Evolutionary conservation across 1,140 invertebrate species (phyloP).

Genomic region (Yoshiicerus persimilis): DNA sequence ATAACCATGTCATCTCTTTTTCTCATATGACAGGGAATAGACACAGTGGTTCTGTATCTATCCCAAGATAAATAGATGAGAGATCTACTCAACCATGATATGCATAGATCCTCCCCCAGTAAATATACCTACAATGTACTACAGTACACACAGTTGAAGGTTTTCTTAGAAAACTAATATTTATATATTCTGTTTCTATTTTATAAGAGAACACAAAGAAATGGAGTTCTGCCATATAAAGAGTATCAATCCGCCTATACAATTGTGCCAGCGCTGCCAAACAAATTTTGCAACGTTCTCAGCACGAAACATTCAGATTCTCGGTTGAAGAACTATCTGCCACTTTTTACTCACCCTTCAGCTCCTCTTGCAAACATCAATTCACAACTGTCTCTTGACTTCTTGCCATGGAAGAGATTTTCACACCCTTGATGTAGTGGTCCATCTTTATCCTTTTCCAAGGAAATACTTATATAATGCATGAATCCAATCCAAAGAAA

Average conservation of each 20-base stretch:
- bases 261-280: neutral
- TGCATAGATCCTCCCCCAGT: no score
- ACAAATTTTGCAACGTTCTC: slow-evolving; percentile 16
- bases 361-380: slow-evolving; percentile 21
- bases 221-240: neutral
- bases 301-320: neutral
- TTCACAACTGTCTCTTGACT: slow-evolving; percentile 19
- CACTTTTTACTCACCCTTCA: slow-evolving; percentile 23
- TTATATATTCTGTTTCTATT: no score
- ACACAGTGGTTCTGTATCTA: neutral
- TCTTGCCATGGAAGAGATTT: neutral
- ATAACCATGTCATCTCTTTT: neutral
- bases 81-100: no score
- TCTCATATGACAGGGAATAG: neutral
- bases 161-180: no score
- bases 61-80: neutral
- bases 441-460: no score
- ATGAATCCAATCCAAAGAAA: neutral
- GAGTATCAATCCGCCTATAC: neutral
- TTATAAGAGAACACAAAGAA: no score
- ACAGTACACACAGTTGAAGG: no score
- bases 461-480: no score
- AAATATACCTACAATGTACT: no score
- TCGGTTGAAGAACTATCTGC: neutral
- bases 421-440: neutral